Percentiles rank a stretch among this genome's conserved stretches.
Evolutionary conservation across 2,113 vertebrate genomes (phyloP).

Genomic region (Verasper variegatus): DNA sequence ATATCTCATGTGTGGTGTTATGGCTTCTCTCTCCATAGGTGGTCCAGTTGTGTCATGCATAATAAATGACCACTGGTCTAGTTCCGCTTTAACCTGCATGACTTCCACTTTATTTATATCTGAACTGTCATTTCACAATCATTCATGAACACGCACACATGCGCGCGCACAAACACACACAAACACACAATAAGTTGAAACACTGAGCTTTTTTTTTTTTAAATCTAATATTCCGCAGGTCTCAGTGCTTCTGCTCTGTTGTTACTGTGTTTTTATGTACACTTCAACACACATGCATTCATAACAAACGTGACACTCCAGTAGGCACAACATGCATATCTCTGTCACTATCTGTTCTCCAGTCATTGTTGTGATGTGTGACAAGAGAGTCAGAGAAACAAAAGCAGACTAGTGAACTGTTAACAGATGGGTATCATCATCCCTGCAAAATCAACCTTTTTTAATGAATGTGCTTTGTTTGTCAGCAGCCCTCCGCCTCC

Average conservation of each 20-base stretch:
- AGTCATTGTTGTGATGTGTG: not conserved
- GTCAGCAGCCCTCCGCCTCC: not conserved
- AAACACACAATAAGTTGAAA: constrained; percentile 9
- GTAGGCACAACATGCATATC: not conserved
- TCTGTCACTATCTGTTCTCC: not conserved
- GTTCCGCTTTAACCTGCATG: constrained; percentile 52
- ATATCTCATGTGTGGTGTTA: constrained; percentile 7
- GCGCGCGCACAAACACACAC: not conserved
- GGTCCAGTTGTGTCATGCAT: constrained; percentile 61
- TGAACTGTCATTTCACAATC: constrained; percentile 35
- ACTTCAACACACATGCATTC: not conserved
- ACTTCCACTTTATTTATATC: constrained; percentile 61
- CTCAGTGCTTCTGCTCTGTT: not conserved
- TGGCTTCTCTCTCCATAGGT: constrained; percentile 22
- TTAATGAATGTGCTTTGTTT: not conserved
- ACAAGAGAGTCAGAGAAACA: not conserved
- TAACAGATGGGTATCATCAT: not conserved
- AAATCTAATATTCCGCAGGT: not conserved
- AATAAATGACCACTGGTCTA: constrained; percentile 59
- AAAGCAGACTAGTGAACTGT: not conserved
- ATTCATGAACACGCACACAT: constrained; percentile 8
- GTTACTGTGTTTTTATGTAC: not conserved
- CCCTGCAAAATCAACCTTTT: not conserved
- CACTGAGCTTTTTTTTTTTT: not conserved
- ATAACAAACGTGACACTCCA: not conserved